These are phyloP conservation scores for Physocephala rufipes DNA, from an alignment of 2,888 invertebrate species.

Conservation along the genomic window DNA sequence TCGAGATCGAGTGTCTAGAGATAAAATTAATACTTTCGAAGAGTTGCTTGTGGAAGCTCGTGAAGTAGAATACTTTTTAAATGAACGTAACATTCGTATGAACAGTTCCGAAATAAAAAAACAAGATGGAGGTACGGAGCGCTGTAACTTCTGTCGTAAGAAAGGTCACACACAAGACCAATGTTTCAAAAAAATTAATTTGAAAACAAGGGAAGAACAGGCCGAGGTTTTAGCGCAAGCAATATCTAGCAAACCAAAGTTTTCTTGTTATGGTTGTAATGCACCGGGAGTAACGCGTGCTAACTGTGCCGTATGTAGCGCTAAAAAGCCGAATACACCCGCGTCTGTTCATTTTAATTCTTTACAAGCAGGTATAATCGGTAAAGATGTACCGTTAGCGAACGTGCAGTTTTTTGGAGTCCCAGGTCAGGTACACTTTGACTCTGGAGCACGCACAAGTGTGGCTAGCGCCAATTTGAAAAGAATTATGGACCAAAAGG, in stretches of 20 bases:
- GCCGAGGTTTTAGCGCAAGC: slow-evolving; percentile 3
- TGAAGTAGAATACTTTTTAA: background rate
- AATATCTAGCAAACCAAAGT: slow-evolving; percentile 26
- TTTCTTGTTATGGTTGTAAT: slow-evolving; percentile 30
- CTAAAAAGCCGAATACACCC: background rate
- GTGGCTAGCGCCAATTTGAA: slow-evolving; percentile 36
- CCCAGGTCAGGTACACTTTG: background rate
- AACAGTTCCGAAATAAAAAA: slow-evolving; percentile 6
- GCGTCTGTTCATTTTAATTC: slow-evolving; percentile 9
- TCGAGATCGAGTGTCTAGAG: slow-evolving; percentile 26
- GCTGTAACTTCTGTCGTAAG: slow-evolving; percentile 11
- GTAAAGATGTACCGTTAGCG: background rate
- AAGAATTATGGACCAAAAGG: slow-evolving; percentile 34
- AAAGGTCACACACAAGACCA: slow-evolving; percentile 17
- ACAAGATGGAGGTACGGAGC: background rate
- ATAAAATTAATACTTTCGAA: slow-evolving; percentile 2
- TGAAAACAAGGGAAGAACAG: background rate
- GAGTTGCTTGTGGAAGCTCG: background rate
- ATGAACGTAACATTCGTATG: background rate
- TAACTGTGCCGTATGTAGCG: background rate
- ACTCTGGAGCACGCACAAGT: slow-evolving; percentile 42
- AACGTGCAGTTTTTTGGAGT: background rate
- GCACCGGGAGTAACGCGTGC: slow-evolving; percentile 25
- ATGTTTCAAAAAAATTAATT: slow-evolving; percentile 12
- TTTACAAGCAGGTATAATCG: background rate